Base-by-base conservation (phyloP, 2,113 vertebrate genomes). In the Halcyon senegalensis region DNA sequence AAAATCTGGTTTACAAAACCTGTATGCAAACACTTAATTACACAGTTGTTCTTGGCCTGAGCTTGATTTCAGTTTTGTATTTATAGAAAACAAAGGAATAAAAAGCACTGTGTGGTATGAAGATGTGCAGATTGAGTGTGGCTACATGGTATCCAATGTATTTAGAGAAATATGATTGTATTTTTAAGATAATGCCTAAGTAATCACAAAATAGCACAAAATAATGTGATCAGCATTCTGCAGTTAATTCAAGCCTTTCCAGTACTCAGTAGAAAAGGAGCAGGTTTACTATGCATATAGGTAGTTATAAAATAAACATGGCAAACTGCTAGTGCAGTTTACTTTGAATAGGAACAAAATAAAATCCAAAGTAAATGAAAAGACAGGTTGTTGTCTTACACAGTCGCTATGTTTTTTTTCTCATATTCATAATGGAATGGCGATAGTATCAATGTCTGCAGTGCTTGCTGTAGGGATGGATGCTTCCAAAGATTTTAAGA, bases 11-110 rank as follows among this genome's bases (percentile, higher is more conserved):
- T 93, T 73, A 51, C 55, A 73, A 85, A 91, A 90, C 24, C 25
- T 11, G 1, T n/a, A 27, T 25, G 44, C 27, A 84, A 82, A 75
- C 53, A 79, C 35, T 88, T 89, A 51, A 14, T 72, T 90, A 58
- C 25, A 43, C 43, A 66, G 48, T 58, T 91, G 41, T 46, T 92
- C 58, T 82, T 84, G 73, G 41, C 51, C 31, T 27, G 35, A 87
- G 41, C 59, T 89, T 74, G 51, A 56, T 72, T 94, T 91, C 33
- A 37, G n/a, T 56, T 94, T 84, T 76, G 39, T 68, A 14, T 84
- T 81, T 60, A 24, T 7, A 18, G 69, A 53, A 87, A 93, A 67
- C 14, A 77, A 62, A 87, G 53, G 56, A 84, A 35, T 31, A 21
- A 35, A 69, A 89, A 72, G 23, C 25, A 13, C 39, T 18, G 56